These are phyloP conservation scores for Cottoperca gobio DNA, from an alignment of 2,797 vertebrate species.

Conservation along the genomic window DNA sequence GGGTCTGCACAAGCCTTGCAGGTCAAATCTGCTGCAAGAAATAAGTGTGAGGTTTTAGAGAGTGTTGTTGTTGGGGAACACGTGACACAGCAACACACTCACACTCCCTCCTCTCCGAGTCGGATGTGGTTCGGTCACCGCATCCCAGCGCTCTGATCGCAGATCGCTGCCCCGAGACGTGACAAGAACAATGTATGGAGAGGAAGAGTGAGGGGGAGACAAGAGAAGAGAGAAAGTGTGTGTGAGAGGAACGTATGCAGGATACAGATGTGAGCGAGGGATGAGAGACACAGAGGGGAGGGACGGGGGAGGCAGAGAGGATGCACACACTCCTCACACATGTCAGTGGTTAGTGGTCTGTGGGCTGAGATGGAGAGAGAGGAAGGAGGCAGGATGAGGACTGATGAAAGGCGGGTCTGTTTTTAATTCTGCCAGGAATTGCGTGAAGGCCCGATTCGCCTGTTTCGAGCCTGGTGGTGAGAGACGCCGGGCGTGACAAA, in stretches of 20 bases:
- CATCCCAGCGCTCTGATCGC: slow-evolving; percentile 69
- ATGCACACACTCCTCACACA: slow-evolving; percentile 81
- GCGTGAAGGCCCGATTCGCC: slow-evolving; percentile 57
- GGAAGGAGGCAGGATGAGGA: slow-evolving; percentile 48
- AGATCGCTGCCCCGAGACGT: slow-evolving; percentile 49
- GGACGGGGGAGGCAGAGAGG: slow-evolving; percentile 31
- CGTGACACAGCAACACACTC: slow-evolving; percentile 46
- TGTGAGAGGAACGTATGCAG: slow-evolving; percentile 15
- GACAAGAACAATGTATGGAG: slow-evolving; percentile 42
- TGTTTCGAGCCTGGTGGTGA: slow-evolving; percentile 37
- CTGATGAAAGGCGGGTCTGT: slow-evolving; percentile 77
- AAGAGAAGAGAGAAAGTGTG: slow-evolving; percentile 55
- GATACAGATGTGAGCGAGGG: slow-evolving; percentile 58
- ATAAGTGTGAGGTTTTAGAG: slow-evolving; percentile 2
- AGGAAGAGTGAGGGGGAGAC: slow-evolving; percentile 13
- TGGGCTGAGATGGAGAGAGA: slow-evolving; percentile 65
- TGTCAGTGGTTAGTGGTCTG: slow-evolving; percentile 85
- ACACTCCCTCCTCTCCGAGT: slow-evolving; percentile 31
- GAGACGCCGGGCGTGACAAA: slow-evolving; percentile 35
- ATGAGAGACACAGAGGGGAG: slow-evolving; percentile 47
- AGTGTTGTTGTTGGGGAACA: slow-evolving; percentile 50
- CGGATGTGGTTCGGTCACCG: slow-evolving; percentile 76
- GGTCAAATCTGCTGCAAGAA: no score
- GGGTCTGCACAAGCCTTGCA: no score
- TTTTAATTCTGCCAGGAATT: slow-evolving; percentile 81